Conservation (phyloP, 2,113 vertebrate genomes). For the Podilymbus podiceps region DNA sequence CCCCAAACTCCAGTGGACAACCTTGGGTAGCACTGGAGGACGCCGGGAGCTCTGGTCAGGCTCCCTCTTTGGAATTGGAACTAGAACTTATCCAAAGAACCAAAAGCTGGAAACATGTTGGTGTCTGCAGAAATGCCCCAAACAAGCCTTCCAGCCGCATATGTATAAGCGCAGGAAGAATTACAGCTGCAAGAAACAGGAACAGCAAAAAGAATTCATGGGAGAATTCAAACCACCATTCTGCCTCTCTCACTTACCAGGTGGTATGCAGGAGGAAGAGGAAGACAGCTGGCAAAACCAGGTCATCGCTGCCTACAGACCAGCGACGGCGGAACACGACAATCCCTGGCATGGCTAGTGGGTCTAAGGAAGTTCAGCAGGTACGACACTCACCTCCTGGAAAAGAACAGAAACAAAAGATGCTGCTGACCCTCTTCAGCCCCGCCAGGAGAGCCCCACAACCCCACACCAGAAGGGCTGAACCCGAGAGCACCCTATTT, state of each 20-base stretch:
- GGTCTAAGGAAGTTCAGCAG: conserved; percentile 68
- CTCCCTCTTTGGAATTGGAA: not conserved
- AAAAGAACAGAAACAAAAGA: not conserved
- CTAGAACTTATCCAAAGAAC: not conserved
- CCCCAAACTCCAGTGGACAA: not conserved
- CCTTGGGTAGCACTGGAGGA: not conserved
- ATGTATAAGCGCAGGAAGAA: not conserved
- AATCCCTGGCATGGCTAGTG: conserved; percentile 91
- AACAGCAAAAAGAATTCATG: not conserved
- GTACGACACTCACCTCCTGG: conserved; percentile 70
- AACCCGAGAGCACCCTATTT: not conserved
- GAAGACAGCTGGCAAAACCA: conserved; percentile 96
- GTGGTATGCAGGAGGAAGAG: conserved; percentile 96
- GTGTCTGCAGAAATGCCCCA: not conserved
- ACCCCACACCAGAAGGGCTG: not conserved
- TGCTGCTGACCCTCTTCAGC: not conserved
- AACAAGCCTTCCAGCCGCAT: not conserved
- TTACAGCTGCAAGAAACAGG: not conserved
- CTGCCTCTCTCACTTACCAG: conserved; percentile 80
- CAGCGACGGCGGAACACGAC: conserved; percentile 99
- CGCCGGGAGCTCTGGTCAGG: not conserved
- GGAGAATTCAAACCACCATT: not conserved
- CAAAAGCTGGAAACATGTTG: not conserved
- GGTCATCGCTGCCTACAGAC: conserved; percentile 99
- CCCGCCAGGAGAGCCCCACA: not conserved